Conservation (phyloP, 2,888 invertebrate species). For the Falcaria lacertinaria region DNA sequence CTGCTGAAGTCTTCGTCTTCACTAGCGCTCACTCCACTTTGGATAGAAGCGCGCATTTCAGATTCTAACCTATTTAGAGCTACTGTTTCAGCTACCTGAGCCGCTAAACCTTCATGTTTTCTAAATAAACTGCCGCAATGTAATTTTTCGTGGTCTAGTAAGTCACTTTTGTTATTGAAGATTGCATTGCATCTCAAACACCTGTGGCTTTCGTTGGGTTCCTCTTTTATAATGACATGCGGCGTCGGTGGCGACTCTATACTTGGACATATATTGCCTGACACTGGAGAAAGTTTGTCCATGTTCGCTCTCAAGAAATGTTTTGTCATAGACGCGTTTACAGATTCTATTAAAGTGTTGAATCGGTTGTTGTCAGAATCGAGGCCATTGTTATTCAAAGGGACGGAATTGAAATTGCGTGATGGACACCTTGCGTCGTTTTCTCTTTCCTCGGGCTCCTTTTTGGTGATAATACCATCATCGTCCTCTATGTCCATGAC, state of each 20-base stretch:
- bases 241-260: conserved; percentile 49
- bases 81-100: conserved; percentile 85
- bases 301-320: conserved; percentile 85
- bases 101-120: conserved; percentile 87
- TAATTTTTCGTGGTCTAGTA: conserved; percentile 86
- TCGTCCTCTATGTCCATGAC: conserved; percentile 85
- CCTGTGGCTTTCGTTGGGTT: conserved; percentile 61
- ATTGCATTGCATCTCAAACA: conserved; percentile 81
- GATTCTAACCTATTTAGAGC: conserved; percentile 75
- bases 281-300: conserved; percentile 82
- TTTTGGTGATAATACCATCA: conserved; percentile 68
- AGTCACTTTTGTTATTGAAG: conserved; percentile 79
- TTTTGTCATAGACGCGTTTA: conserved; percentile 86
- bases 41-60: conserved; percentile 71
- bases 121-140: conserved; percentile 78
- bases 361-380: conserved; percentile 77
- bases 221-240: conserved; percentile 53
- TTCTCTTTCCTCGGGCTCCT: conserved; percentile 60
- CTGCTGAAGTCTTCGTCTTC: conserved; percentile 81
- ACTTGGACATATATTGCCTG: conserved; percentile 64
- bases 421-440: conserved; percentile 38
- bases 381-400: conserved; percentile 45
- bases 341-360: conserved; percentile 86
- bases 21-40: conserved; percentile 78
- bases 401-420: conserved; percentile 53